Percentiles rank a stretch among this genome's conserved stretches.
These are phyloP conservation scores for Dascyllus trimaculatus DNA, from an alignment of 2,113 vertebrate species.

Conservation along the genomic window DNA sequence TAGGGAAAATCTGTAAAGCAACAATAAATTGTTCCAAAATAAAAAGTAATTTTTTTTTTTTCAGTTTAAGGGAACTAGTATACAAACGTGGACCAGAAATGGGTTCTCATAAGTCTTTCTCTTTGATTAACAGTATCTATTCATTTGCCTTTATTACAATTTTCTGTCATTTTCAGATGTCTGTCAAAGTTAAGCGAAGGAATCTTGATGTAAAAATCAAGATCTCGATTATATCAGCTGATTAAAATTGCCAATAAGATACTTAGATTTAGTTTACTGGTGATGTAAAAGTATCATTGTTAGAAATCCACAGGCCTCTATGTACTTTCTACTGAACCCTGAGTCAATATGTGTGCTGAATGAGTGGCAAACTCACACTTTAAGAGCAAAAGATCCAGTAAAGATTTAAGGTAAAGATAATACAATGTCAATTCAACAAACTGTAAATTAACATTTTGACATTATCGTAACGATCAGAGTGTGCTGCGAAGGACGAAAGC, in stretches of 20 bases:
- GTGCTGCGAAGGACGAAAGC: not conserved
- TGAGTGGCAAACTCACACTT: not conserved
- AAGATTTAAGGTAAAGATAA: not conserved
- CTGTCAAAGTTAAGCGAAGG: no score
- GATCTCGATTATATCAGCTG: no score
- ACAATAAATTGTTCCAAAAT: no score
- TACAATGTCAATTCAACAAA: not conserved
- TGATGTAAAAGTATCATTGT: not conserved
- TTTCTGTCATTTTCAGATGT: no score
- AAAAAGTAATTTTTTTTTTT: no score
- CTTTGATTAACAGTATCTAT: no score
- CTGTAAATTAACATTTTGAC: not conserved
- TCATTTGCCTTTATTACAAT: not conserved
- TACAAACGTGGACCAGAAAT: no score
- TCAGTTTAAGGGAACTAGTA: no score
- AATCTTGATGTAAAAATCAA: no score
- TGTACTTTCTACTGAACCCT: not conserved
- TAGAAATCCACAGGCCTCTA: not conserved
- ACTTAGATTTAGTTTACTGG: not conserved
- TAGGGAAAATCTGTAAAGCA: no score
- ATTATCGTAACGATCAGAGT: not conserved
- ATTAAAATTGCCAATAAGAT: no score
- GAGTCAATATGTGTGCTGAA: not conserved
- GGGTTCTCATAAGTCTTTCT: no score
- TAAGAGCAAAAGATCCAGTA: not conserved